These are phyloP conservation scores for Silurus glanis DNA, from an alignment of 2,113 vertebrate species.

Conservation along the genomic window DNA sequence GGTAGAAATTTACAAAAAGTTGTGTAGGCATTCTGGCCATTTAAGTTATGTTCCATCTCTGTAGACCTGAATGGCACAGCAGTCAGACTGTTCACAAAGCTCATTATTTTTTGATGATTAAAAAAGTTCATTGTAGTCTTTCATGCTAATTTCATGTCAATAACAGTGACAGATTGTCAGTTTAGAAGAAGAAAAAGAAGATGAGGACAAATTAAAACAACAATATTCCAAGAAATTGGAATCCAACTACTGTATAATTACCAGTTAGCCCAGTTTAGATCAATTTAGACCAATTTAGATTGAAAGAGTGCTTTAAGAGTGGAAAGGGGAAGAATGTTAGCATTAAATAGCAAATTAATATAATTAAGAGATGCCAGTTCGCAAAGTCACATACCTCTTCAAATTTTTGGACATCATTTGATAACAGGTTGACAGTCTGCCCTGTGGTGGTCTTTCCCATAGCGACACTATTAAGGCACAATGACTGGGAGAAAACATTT, in stretches of 20 bases:
- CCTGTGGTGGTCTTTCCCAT: constrained; percentile 93
- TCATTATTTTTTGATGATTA: not conserved
- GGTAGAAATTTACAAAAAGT: too few relatives aligned
- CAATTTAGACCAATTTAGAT: not conserved
- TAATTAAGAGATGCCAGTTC: constrained; percentile 4
- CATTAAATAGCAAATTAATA: not conserved
- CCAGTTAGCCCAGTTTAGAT: not conserved
- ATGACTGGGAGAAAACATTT: constrained; percentile 71
- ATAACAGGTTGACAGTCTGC: constrained; percentile 94
- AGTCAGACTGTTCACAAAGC: not conserved
- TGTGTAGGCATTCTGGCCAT: too few relatives aligned
- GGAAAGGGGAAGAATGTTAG: not conserved
- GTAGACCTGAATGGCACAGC: not conserved
- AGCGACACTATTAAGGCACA: constrained; percentile 83
- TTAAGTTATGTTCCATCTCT: not conserved
- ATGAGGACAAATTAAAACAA: not conserved
- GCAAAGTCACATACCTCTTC: constrained; percentile 78
- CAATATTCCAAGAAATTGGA: too few relatives aligned
- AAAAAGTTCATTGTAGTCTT: not conserved
- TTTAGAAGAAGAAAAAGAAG: not conserved
- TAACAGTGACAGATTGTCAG: not conserved
- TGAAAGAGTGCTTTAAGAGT: not conserved
- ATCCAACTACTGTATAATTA: not conserved
- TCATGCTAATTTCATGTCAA: not conserved
- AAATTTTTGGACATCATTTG: constrained; percentile 95